Base-by-base conservation (phyloP, 2,797 vertebrate genomes). In the Sebastes trivittatus region DNA sequence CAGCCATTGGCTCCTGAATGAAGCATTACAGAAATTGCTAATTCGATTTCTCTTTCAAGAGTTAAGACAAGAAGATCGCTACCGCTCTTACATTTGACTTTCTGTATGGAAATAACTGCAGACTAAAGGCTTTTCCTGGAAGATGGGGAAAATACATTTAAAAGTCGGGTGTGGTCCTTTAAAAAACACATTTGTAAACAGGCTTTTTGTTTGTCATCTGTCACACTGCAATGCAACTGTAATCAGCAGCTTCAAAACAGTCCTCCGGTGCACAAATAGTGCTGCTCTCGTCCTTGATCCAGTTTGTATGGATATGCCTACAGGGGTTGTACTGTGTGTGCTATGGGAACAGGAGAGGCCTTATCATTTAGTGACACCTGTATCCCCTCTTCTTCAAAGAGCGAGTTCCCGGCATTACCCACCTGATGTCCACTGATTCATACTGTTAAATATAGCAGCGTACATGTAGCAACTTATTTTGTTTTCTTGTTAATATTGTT, bases 331-430 rank as follows among this genome's bases (percentile, higher is more conserved):
- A 85, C 86, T 88, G 81, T 87, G 82, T 90, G 88, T 89, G 85
- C 87, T 78, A 46, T 23, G 67, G 64, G 78, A 84, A 72, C 68
- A 66, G 89, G 72, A 87, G 85, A 73, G 73, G 81, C 77, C 87
- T 95, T 93, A 94, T 93, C 94, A 23, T 65, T 66, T 83, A 93
- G 95, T 98, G 97, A 85, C 98, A 99, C 94, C 97, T 99, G 98
- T 82, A 46, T 66, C 52, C 46, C 61, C 9, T 52, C 59, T 52
- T 68, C 78, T 92, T 94, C 83, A 90, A 89, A 91, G 81, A 68
- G 78, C 63, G 16, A 32, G 22, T 13, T 63, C 90, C 93, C 80
- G 80, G 87, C 64, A 8, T 54, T 0, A 13, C 72, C 68, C 84
- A 42, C 75, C 83, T 55, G 85, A 82, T 88, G 80, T 82, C 83